phyloP scores from a whole-genome alignment of 2,113 vertebrate genomes.

The Shinisaurus crocodilurus region DNA sequence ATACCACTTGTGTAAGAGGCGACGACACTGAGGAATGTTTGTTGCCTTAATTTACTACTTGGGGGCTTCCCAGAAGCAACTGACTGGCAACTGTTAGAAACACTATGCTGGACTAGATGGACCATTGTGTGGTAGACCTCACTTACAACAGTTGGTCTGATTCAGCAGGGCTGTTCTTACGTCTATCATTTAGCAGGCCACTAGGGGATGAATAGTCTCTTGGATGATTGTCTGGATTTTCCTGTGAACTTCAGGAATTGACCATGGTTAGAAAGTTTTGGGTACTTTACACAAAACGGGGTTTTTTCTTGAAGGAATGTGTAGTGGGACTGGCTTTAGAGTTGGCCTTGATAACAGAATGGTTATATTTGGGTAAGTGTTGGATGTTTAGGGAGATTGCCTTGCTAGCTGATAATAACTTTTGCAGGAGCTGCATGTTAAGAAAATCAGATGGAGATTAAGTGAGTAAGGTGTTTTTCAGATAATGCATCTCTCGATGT shows the following conservation, averaged over 20 bases:
- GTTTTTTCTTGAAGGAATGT: constrained; percentile 60
- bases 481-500: neutral
- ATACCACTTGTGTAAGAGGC: neutral
- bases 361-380: neutral
- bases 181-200: neutral
- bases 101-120: neutral
- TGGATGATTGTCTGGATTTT: constrained; percentile 36
- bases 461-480: constrained; percentile 13
- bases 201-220: neutral
- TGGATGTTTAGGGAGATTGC: constrained; percentile 7
- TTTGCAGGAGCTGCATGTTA: constrained; percentile 7
- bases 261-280: constrained; percentile 15
- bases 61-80: neutral
- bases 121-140: too few species aligned
- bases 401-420: neutral
- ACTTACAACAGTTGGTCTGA: too few species aligned
- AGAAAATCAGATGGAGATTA: neutral
- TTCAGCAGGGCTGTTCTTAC: neutral
- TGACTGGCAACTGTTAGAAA: neutral
- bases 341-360: constrained; percentile 29
- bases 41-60: neutral
- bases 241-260: constrained; percentile 46
- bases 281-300: constrained; percentile 29
- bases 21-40: neutral
- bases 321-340: constrained; percentile 38